Evolutionary conservation across 2,888 invertebrate species (phyloP).

Genomic region (Microplitis deprimator): DNA sequence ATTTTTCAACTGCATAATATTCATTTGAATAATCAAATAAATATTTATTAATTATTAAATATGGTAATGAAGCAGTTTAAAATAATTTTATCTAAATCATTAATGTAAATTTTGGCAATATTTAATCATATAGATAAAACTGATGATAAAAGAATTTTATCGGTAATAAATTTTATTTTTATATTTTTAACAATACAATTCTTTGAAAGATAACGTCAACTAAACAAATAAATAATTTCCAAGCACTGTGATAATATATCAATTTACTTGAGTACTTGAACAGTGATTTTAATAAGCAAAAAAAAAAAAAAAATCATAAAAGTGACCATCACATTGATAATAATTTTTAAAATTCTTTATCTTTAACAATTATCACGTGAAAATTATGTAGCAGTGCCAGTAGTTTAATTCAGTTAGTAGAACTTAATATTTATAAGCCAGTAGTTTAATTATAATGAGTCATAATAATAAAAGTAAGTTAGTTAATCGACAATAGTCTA

Average conservation of each 20-base stretch:
- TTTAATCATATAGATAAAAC: background rate
- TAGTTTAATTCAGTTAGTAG: background rate
- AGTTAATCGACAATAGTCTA: background rate
- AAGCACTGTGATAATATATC: slow-evolving; percentile 9
- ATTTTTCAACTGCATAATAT: no score
- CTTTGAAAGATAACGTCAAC: background rate
- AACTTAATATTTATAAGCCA: background rate
- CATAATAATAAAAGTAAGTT: background rate
- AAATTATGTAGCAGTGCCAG: background rate
- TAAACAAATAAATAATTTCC: background rate
- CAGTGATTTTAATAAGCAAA: slow-evolving; percentile 1
- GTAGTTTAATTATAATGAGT: background rate
- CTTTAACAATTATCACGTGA: background rate
- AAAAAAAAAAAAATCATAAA: slow-evolving; percentile 9
- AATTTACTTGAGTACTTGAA: background rate
- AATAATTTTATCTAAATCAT: background rate
- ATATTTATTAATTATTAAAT: no score
- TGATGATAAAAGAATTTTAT: slow-evolving; percentile 12
- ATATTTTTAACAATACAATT: background rate
- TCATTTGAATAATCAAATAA: no score
- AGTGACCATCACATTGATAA: slow-evolving; percentile 18
- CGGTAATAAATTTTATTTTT: slow-evolving; percentile 7
- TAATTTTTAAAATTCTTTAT: background rate
- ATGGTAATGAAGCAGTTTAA: background rate
- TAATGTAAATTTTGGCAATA: background rate